Evolutionary conservation across 2,113 vertebrate species (phyloP), one percentile per base, ranked within the genome.

Genomic region (Ammodytes dubius): DNA sequence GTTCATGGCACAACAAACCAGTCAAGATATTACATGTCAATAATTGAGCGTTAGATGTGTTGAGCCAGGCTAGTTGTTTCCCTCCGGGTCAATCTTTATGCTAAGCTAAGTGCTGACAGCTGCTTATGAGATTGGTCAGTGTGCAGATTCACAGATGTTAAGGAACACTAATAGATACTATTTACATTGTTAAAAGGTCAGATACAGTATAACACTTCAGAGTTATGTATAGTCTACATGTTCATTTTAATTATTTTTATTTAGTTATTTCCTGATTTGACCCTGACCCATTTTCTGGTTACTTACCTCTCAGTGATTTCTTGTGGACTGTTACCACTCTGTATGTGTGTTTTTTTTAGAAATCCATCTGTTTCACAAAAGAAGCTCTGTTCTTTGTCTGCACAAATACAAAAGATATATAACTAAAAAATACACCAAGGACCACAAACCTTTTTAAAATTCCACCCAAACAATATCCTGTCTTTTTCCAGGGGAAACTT

Each of bases 401-500:
- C 50, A 47, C 12, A 39, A 35, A 19, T 27, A 27, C 27, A 27
- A 27, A 27, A 27, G 27, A 27, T 27, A 27, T 27, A 27, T 27
- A 15, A 66, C 8, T 57, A 79, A 40, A 35, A 53, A 71, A 81
- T 15, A 71, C 45, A 68, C 46, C 37, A 42, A 75, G 52, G 9
- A 58, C 61, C 53, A n/a, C 73, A 75, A 67, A 45, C 6, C 37
- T 66, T 69, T 59, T 27, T 54, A 45, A 72, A 61, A 74, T 84
- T 78, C 64, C 57, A 56, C 27, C 47, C 66, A 70, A 86, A 85
- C 85, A 75, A 76, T 77, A 43, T 83, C 85, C 60, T 66, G 27
- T 27, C 52, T 60, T 60, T 89, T 81, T 89, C 74, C 66, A 63
- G 57, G 27, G 77, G 82, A 81, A 88, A 84, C 70, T 50, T 43